phyloP scores from a whole-genome alignment of 1,140 invertebrate genomes.

The Polypedilum pembai region DNA sequence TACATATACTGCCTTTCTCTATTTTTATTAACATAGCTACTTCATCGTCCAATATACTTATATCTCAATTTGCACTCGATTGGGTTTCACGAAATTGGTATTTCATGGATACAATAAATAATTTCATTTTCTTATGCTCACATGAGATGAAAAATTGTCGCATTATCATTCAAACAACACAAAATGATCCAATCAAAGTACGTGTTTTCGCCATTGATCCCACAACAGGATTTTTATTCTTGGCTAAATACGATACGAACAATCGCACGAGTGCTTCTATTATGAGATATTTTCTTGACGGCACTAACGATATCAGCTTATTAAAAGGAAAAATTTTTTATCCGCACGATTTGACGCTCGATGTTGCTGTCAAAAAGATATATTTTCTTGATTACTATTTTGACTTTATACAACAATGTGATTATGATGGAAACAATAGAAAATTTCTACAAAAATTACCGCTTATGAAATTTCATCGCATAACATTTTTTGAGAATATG shows the following conservation, averaged over 20 bases:
- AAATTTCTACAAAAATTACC: slow-evolving; percentile 55
- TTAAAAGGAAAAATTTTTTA: slow-evolving; percentile 62
- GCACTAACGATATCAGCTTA: slow-evolving; percentile 48
- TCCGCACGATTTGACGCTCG: slow-evolving; percentile 61
- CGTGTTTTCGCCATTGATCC: slow-evolving; percentile 2
- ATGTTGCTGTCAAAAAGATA: slow-evolving; percentile 61
- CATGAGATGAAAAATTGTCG: slow-evolving; percentile 55
- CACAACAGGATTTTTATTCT: slow-evolving; percentile 29
- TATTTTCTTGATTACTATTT: slow-evolving; percentile 76
- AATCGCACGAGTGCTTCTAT: slow-evolving; percentile 70
- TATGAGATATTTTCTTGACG: slow-evolving; percentile 55
- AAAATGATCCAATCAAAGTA: not conserved
- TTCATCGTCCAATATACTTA: slow-evolving; percentile 48
- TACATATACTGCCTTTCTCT: not conserved
- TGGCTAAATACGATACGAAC: slow-evolving; percentile 53
- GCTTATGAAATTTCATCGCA: slow-evolving; percentile 49
- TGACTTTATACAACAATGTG: slow-evolving; percentile 61
- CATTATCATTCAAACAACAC: slow-evolving; percentile 53
- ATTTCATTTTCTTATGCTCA: slow-evolving; percentile 65
- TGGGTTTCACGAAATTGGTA: slow-evolving; percentile 84
- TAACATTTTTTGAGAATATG: slow-evolving; percentile 59
- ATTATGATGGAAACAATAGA: slow-evolving; percentile 60
- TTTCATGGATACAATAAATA: slow-evolving; percentile 65
- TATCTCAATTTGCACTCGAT: slow-evolving; percentile 49
- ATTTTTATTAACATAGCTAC: slow-evolving; percentile 51